Evolutionary conservation across 2,888 invertebrate genomes (phyloP).

Genomic region (Ernsta delagoae): DNA sequence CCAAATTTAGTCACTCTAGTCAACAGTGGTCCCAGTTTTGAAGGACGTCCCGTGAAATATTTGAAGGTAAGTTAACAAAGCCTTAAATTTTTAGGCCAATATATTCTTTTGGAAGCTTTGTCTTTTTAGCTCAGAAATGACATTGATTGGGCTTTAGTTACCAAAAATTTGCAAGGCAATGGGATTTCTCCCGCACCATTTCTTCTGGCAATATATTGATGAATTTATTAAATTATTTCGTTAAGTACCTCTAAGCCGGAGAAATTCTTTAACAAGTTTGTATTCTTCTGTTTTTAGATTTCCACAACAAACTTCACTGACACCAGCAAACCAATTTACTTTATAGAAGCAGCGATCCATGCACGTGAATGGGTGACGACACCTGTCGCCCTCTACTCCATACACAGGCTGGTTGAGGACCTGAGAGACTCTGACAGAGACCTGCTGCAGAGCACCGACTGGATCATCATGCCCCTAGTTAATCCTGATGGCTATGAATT

Average conservation of each 20-base stretch:
- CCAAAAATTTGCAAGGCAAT: too few species aligned
- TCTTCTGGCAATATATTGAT: too few species aligned
- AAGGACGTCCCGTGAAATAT: constrained; percentile 81
- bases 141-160: too few species aligned
- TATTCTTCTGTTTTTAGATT: constrained; percentile 65
- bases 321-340: constrained; percentile 73
- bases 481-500: constrained; percentile 91
- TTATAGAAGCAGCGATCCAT: constrained; percentile 85
- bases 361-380: constrained; percentile 89
- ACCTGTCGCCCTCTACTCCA: constrained; percentile 83
- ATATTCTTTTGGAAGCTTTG: too few species aligned
- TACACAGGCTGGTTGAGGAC: constrained; percentile 84
- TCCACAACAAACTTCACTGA: constrained; percentile 76
- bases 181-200: too few species aligned
- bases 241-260: too few species aligned
- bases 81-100: too few species aligned
- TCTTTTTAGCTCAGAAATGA: too few species aligned
- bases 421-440: constrained; percentile 55
- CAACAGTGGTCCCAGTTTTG: constrained; percentile 79
- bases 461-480: constrained; percentile 87
- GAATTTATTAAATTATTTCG: too few species aligned
- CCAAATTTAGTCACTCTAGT: constrained; percentile 73
- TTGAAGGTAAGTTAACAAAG: constrained; percentile 84
- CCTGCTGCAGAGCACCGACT: constrained; percentile 85
- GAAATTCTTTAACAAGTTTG: too few species aligned